Percentiles rank a stretch among this genome's conserved stretches.
phyloP scores from a whole-genome alignment of 1,140 invertebrate genomes.

The Adelges cooleyi region DNA sequence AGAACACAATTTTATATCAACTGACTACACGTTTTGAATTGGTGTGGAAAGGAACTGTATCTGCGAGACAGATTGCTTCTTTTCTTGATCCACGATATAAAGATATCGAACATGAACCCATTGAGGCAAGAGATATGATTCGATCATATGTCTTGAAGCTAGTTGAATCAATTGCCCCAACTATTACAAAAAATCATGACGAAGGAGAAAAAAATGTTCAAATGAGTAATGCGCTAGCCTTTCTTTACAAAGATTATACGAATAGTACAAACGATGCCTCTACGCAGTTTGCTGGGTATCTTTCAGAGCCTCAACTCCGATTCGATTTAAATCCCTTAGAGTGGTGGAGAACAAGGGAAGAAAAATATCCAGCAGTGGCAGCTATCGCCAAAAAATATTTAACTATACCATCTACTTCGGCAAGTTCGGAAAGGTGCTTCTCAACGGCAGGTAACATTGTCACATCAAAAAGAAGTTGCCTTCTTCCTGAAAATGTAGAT shows the following conservation, averaged over 20 bases:
- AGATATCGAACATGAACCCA: neutral
- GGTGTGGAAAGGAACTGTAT: neutral
- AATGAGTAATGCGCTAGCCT: neutral
- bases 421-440: neutral
- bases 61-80: neutral
- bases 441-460: neutral
- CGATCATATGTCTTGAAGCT: neutral
- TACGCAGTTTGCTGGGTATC: neutral
- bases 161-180: no score
- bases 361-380: neutral
- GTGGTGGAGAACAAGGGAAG: neutral
- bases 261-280: neutral
- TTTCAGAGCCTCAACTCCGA: conserved; percentile 6
- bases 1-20: neutral
- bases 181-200: neutral
- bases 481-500: neutral
- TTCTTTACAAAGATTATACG: neutral
- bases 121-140: neutral
- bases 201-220: neutral
- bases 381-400: neutral
- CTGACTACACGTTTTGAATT: neutral
- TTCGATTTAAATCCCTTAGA: conserved; percentile 1
- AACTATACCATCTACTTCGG: neutral
- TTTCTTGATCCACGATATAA: conserved; percentile 8
- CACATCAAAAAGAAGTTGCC: neutral